Evolutionary conservation across 35 echinoderm and acorn worm species (phyloP).

Genomic region (Ophioderma brevispina): DNA sequence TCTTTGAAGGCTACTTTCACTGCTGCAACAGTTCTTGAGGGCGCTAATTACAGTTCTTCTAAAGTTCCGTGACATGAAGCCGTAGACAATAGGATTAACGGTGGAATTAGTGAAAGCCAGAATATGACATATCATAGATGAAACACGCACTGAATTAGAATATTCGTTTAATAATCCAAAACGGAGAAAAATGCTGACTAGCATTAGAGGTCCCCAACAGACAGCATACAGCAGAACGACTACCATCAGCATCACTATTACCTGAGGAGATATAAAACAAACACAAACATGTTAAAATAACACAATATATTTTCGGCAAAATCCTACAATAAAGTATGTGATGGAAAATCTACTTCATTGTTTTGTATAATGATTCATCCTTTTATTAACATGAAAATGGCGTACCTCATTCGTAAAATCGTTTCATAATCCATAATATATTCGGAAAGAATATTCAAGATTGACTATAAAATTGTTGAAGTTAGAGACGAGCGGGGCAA

Average conservation of each 20-base stretch:
- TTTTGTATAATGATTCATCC: too few relatives aligned
- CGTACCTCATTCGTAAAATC: too few relatives aligned
- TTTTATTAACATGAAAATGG: too few relatives aligned
- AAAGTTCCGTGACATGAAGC: conserved; percentile 91
- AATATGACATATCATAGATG: conserved; percentile 32
- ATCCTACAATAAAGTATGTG: too few relatives aligned
- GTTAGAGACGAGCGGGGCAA: too few relatives aligned
- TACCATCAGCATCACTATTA: conserved; percentile 64
- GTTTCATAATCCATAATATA: too few relatives aligned
- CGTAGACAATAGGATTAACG: conserved; percentile 84
- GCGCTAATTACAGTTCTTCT: conserved; percentile 49
- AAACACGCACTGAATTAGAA: neutral
- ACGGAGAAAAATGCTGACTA: conserved; percentile 14
- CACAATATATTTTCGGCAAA: too few relatives aligned
- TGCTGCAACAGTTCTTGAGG: neutral
- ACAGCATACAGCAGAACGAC: conserved; percentile 67
- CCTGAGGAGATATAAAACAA: conserved; percentile 58
- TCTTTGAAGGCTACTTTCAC: neutral
- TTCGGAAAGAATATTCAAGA: too few relatives aligned
- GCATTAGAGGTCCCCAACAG: conserved; percentile 61
- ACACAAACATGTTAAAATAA: too few relatives aligned
- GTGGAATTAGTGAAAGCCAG: conserved; percentile 66
- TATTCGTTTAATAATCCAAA: neutral
- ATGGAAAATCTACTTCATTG: too few relatives aligned
- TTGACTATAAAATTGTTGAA: too few relatives aligned